These are phyloP conservation scores for Cosmopolites sordidus DNA, from an alignment of 2,888 invertebrate genomes.

Conservation along the genomic window DNA sequence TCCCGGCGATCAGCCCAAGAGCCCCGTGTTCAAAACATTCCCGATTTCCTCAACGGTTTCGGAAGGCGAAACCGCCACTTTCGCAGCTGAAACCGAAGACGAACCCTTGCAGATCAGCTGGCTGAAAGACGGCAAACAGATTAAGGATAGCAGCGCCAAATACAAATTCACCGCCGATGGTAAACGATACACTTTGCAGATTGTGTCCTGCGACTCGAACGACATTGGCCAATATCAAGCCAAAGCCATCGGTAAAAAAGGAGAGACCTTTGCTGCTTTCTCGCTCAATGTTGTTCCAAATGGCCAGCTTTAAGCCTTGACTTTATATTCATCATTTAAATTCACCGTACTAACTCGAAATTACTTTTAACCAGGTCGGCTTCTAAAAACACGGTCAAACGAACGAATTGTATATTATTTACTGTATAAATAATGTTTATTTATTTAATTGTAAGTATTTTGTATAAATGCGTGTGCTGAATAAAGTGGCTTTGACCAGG, in stretches of 20 bases:
- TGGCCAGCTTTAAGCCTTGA: slow-evolving; percentile 50
- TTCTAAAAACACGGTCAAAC: slow-evolving; percentile 36
- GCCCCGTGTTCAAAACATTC: slow-evolving; percentile 84
- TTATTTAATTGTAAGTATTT: slow-evolving; percentile 38
- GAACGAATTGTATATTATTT: slow-evolving; percentile 46
- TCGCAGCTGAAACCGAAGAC: slow-evolving; percentile 75
- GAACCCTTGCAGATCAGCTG: slow-evolving; percentile 70
- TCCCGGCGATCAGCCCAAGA: slow-evolving; percentile 78
- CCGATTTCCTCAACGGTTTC: slow-evolving; percentile 81
- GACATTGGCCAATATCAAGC: slow-evolving; percentile 88
- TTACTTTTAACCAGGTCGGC: not conserved
- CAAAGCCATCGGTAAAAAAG: slow-evolving; percentile 79
- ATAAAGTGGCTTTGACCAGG: slow-evolving; percentile 20
- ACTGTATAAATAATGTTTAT: slow-evolving; percentile 33
- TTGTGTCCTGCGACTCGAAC: slow-evolving; percentile 66
- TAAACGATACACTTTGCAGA: slow-evolving; percentile 73
- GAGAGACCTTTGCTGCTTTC: slow-evolving; percentile 79
- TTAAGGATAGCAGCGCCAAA: slow-evolving; percentile 73
- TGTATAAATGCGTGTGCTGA: slow-evolving; percentile 34
- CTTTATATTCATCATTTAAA: not conserved
- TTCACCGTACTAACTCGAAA: not conserved
- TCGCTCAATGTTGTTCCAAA: slow-evolving; percentile 72
- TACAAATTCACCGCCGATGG: slow-evolving; percentile 82
- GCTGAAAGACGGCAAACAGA: slow-evolving; percentile 88
- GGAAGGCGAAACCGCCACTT: slow-evolving; percentile 74